A percentile compares a stretch with the other conserved stretches of the same genome.
Evolutionary conservation across 2,888 invertebrate genomes (phyloP).

Genomic region (Ophion ellenae): DNA sequence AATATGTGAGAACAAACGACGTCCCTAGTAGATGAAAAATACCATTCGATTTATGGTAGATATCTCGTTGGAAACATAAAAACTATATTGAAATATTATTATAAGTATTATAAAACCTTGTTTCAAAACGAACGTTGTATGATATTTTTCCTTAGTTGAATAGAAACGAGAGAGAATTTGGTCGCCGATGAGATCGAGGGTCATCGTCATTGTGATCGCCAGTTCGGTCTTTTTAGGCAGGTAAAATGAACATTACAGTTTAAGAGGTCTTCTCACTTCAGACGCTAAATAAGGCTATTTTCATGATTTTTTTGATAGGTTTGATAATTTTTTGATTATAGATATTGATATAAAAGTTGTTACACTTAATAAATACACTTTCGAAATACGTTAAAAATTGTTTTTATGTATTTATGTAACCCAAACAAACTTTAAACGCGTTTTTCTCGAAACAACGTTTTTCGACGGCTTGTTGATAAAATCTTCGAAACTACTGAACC

Average conservation of each 20-base stretch:
- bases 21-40: background rate
- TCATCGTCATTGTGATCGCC: constrained; percentile 10
- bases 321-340: too few species aligned
- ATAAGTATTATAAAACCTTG: background rate
- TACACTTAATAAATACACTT: too few species aligned
- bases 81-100: background rate
- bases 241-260: background rate
- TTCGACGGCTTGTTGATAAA: too few species aligned
- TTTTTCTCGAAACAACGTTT: too few species aligned
- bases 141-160: background rate
- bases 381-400: too few species aligned
- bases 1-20: background rate
- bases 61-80: background rate
- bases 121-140: background rate
- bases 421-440: too few species aligned
- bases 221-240: background rate
- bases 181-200: background rate
- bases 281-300: too few species aligned
- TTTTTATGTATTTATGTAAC: too few species aligned
- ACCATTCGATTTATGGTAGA: background rate
- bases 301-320: too few species aligned
- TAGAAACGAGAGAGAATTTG: background rate
- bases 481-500: too few species aligned
- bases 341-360: too few species aligned
- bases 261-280: too few species aligned